Conservation (phyloP, 2,113 vertebrate species). For the Bos indicus region DNA sequence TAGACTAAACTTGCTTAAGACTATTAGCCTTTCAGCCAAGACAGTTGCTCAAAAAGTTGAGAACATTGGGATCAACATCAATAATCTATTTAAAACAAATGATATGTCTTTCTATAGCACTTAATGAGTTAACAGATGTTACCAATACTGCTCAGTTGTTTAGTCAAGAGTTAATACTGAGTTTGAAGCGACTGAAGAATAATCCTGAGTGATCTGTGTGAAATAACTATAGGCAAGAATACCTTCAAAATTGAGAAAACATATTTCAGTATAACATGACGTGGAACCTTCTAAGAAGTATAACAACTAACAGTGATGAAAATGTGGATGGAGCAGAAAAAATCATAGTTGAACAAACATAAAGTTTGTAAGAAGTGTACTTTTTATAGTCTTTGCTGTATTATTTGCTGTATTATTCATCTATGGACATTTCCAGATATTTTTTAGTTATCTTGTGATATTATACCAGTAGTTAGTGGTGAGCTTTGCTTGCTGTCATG, state of each 20-base stretch:
- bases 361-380: neutral
- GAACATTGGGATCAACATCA: neutral
- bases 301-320: neutral
- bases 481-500: neutral
- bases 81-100: neutral
- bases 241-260: neutral
- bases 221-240: neutral
- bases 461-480: neutral
- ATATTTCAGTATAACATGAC: neutral
- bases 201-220: neutral
- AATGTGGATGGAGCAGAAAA: neutral
- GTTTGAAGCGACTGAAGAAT: neutral
- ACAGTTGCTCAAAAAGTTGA: neutral
- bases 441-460: neutral
- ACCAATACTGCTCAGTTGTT: neutral
- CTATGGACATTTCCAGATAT: neutral
- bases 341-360: neutral
- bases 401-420: neutral
- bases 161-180: neutral
- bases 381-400: neutral
- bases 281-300: neutral
- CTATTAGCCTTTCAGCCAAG: neutral
- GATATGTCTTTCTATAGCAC: neutral
- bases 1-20: neutral
- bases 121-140: neutral